A percentile compares a stretch with the other conserved stretches of the same genome.
Conservation (phyloP, 2,113 vertebrate genomes). For the Triplophysa tibetana region DNA sequence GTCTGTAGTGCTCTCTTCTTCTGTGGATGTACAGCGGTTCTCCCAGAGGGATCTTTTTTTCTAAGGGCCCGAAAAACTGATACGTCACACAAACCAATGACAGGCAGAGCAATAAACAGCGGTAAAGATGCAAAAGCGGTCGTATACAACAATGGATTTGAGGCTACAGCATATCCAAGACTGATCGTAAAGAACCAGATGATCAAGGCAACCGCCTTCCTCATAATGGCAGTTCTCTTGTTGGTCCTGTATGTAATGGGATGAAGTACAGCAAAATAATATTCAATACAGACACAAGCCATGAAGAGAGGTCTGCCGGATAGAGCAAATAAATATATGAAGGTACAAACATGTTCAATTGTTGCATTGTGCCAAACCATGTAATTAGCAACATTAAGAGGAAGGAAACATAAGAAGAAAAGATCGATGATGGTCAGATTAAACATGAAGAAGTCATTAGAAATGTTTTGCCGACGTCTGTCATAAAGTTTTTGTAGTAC, state of each 20-base stretch:
- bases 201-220: neutral
- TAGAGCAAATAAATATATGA: slow-evolving; percentile 10
- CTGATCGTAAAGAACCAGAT: neutral
- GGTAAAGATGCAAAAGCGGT: neutral
- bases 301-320: slow-evolving; percentile 49
- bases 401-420: neutral
- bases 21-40: slow-evolving; percentile 29
- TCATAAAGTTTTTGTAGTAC: neutral
- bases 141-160: neutral
- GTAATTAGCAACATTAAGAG: neutral
- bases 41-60: slow-evolving; percentile 18
- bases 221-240: neutral
- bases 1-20: slow-evolving; percentile 39
- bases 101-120: neutral
- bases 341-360: neutral
- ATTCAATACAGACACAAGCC: slow-evolving; percentile 42
- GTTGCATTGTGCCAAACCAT: neutral
- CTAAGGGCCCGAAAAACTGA: slow-evolving; percentile 14
- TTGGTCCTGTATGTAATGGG: slow-evolving; percentile 45
- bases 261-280: slow-evolving; percentile 48
- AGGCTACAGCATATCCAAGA: neutral
- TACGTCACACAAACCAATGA: slow-evolving; percentile 43
- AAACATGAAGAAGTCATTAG: slow-evolving; percentile 31
- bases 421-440: slow-evolving; percentile 20
- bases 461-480: neutral